Conservation (phyloP, 2,113 vertebrate species). For the Dendrocopos noguchii region DNA sequence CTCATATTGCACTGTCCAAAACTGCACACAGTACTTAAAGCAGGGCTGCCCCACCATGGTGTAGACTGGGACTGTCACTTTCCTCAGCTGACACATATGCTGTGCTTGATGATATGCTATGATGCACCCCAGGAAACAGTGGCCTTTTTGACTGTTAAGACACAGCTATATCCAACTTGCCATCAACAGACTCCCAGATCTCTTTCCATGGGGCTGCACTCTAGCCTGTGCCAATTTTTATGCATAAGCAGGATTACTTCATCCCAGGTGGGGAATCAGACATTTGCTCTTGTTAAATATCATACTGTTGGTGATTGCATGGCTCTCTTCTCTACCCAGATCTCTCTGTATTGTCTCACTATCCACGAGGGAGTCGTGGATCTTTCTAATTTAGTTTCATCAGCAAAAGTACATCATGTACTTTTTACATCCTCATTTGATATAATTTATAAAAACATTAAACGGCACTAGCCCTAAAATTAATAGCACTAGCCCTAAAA, state of each 20-base stretch:
- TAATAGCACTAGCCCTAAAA: background rate
- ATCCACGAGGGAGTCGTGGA: rapidly evolving
- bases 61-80: background rate
- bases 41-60: rapidly evolving
- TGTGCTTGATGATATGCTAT: background rate
- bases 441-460: background rate
- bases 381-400: background rate
- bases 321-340: background rate
- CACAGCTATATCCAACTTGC: background rate
- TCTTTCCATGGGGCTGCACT: rapidly evolving
- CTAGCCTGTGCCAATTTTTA: background rate
- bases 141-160: background rate
- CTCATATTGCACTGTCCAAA: rapidly evolving
- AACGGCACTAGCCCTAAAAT: background rate
- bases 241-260: background rate
- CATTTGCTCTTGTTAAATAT: background rate
- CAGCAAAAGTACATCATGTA: background rate
- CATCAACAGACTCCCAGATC: background rate
- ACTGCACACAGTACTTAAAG: background rate
- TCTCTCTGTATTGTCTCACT: background rate
- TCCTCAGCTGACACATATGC: rapidly evolving
- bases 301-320: rapidly evolving
- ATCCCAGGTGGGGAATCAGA: background rate
- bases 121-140: rapidly evolving
- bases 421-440: background rate